Percentiles rank a stretch among this genome's conserved stretches.
These are phyloP conservation scores for Pithecia hirsuta DNA, from an alignment of 2,797 vertebrate species.

Conservation along the genomic window DNA sequence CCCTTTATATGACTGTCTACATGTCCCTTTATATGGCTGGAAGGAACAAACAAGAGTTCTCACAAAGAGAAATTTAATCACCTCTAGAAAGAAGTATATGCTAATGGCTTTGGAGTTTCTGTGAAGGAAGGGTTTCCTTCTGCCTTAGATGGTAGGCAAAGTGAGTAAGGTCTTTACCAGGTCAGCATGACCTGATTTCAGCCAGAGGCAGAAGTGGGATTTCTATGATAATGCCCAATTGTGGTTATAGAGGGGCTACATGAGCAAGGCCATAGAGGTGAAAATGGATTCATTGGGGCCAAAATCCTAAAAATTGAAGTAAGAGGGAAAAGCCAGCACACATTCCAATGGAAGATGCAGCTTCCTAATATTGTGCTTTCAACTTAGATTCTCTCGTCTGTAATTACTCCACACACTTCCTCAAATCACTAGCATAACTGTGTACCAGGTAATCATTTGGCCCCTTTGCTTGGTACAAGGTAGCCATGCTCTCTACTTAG, in stretches of 20 bases:
- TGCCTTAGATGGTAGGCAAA: background rate
- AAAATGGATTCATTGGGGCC: background rate
- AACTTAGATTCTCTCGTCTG: background rate
- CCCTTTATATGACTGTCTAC: background rate
- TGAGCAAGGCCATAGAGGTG: background rate
- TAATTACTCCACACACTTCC: background rate
- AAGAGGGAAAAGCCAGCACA: background rate
- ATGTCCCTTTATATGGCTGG: background rate
- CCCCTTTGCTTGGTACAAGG: background rate
- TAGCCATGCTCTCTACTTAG: background rate
- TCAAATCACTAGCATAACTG: background rate
- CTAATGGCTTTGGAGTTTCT: background rate
- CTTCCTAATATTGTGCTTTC: background rate
- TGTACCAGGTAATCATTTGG: background rate
- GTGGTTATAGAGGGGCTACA: background rate
- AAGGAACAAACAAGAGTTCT: background rate
- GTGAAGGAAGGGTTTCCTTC: background rate
- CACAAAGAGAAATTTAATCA: background rate
- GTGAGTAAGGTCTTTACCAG: background rate
- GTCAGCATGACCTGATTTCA: background rate
- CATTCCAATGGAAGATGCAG: background rate
- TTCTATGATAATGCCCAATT: background rate
- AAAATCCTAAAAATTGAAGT: background rate
- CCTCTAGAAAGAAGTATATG: background rate
- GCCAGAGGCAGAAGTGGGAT: background rate